A percentile compares a stretch with the other conserved stretches of the same genome.
Evolutionary conservation across 2,797 vertebrate genomes (phyloP).

Genomic region (Anguilla megastoma): DNA sequence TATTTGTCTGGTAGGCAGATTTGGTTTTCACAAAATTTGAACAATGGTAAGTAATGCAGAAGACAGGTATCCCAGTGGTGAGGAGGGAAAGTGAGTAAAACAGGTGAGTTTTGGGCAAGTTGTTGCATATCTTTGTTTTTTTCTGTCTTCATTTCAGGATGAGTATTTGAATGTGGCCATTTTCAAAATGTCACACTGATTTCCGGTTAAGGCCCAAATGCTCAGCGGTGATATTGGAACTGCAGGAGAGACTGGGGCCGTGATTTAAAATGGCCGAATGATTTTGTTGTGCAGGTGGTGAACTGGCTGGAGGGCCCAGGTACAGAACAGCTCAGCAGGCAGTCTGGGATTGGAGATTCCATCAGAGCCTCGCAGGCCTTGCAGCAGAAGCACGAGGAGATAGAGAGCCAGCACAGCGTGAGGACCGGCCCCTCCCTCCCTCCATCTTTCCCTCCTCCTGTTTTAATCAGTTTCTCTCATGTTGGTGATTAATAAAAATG

Average conservation of each 20-base stretch:
- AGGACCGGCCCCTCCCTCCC: conserved; percentile 51
- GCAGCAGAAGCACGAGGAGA: conserved; percentile 97
- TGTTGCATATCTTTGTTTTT: too few relatives aligned
- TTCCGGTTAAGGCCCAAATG: too few relatives aligned
- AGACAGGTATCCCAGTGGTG: too few relatives aligned
- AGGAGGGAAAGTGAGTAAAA: too few relatives aligned
- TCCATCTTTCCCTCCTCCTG: not conserved
- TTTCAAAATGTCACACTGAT: too few relatives aligned
- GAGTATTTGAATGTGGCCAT: too few relatives aligned
- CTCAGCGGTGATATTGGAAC: not conserved
- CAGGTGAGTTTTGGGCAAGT: too few relatives aligned
- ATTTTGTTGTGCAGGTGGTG: conserved; percentile 78
- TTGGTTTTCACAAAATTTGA: too few relatives aligned
- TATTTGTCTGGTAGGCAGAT: too few relatives aligned
- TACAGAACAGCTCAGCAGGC: conserved; percentile 88
- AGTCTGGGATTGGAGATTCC: conserved; percentile 95
- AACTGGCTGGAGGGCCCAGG: conserved; percentile 98
- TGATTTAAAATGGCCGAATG: not conserved
- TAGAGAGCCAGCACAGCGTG: conserved; percentile 98
- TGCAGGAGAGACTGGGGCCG: not conserved
- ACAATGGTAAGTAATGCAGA: too few relatives aligned
- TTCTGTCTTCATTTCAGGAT: too few relatives aligned
- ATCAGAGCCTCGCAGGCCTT: conserved; percentile 92
- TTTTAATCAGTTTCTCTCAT: not conserved
- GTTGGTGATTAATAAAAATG: conserved; percentile 2